Evolutionary conservation across 1,140 invertebrate genomes (phyloP).

Genomic region (Ceratosolen fusciceps): DNA sequence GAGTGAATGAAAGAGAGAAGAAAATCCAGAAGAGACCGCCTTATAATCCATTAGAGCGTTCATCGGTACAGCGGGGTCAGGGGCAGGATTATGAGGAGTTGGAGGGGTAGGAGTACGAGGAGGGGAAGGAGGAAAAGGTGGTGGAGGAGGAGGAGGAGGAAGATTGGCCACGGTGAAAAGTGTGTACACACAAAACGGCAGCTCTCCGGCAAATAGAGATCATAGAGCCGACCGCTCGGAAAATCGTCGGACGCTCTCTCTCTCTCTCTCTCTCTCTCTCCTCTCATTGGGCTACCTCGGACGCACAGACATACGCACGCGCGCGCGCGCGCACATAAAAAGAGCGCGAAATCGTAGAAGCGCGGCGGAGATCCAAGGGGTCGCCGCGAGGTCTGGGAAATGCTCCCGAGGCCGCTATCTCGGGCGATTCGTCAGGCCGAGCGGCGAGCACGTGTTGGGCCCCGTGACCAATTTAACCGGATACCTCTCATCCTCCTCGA

Average conservation of each 20-base stretch:
- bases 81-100: too few relatives aligned
- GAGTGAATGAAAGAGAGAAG: too few relatives aligned
- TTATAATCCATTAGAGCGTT: too few relatives aligned
- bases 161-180: slow-evolving; percentile 3
- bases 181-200: slow-evolving; percentile 15
- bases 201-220: background rate
- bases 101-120: too few relatives aligned
- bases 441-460: slow-evolving; percentile 59
- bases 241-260: background rate
- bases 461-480: slow-evolving; percentile 70
- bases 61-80: too few relatives aligned
- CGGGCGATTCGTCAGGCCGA: slow-evolving; percentile 65
- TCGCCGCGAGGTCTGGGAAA: slow-evolving; percentile 60
- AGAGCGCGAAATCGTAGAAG: slow-evolving; percentile 12
- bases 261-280: background rate
- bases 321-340: background rate
- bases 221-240: background rate
- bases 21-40: too few relatives aligned
- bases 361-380: slow-evolving; percentile 42
- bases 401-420: slow-evolving; percentile 43
- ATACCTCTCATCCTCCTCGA: slow-evolving; percentile 54
- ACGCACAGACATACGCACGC: background rate
- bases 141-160: background rate
- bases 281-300: background rate
- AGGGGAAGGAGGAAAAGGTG: background rate